phyloP scores from a whole-genome alignment of 2,113 vertebrate species.

The Bubo blakistoni region DNA sequence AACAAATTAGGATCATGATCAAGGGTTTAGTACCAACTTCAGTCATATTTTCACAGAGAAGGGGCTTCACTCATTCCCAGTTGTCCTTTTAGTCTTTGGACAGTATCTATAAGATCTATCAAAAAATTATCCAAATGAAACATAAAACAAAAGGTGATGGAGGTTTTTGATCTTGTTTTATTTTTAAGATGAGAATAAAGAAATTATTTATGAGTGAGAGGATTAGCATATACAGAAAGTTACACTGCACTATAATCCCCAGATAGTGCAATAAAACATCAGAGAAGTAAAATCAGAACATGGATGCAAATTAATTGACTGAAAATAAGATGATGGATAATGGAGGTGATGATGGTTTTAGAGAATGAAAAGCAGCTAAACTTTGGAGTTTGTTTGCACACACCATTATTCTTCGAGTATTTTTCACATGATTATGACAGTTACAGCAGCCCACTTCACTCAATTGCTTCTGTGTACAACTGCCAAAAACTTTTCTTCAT shows the following conservation, averaged over 20 bases:
- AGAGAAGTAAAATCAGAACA: neutral
- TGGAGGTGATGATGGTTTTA: neutral
- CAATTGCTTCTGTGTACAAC: neutral
- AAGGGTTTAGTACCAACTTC: neutral
- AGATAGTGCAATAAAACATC: neutral
- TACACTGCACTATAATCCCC: neutral
- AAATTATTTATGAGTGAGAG: neutral
- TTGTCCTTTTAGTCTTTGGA: neutral
- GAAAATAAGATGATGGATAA: neutral
- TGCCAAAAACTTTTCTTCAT: neutral
- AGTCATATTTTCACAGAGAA: neutral
- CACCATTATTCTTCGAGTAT: neutral
- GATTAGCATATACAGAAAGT: neutral
- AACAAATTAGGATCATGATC: neutral
- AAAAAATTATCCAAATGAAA: neutral
- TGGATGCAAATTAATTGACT: neutral
- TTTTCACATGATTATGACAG: neutral
- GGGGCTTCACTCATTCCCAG: neutral
- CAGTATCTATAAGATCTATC: neutral
- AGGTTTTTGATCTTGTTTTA: neutral
- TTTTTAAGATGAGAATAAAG: neutral
- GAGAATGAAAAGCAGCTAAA: neutral
- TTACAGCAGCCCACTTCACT: neutral
- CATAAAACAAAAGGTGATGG: neutral
- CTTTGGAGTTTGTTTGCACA: neutral